phyloP scores from a whole-genome alignment of 2,888 invertebrate genomes.

The Scaptodrosophila latifasciaeformis region DNA sequence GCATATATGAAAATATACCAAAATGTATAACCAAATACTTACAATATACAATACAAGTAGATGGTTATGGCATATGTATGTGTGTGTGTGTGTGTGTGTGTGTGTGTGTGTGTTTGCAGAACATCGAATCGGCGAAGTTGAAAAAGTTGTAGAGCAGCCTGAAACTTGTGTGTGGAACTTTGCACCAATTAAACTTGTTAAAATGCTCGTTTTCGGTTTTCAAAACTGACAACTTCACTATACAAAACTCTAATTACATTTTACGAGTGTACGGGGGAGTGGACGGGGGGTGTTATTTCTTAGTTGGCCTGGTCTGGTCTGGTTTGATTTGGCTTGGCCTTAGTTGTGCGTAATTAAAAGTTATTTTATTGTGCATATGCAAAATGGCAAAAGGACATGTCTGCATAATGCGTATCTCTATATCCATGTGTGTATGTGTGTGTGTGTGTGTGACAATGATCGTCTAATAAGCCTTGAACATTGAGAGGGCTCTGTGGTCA shows the following conservation, averaged over 20 bases:
- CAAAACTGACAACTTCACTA: slow-evolving; percentile 65
- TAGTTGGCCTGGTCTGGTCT: no score
- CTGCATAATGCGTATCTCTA: no score
- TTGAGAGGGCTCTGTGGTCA: background rate
- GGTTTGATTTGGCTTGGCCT: no score
- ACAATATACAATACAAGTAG: slow-evolving; percentile 6
- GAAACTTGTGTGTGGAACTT: slow-evolving; percentile 63
- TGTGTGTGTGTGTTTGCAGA: no score
- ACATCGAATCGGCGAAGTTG: slow-evolving; percentile 17
- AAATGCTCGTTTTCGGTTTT: slow-evolving; percentile 69
- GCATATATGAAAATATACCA: slow-evolving; percentile 18
- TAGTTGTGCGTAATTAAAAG: slow-evolving; percentile 65
- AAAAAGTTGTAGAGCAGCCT: slow-evolving; percentile 46
- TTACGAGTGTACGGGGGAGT: slow-evolving; percentile 46
- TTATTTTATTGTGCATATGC: slow-evolving; percentile 59
- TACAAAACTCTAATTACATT: slow-evolving; percentile 68
- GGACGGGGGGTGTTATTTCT: no score
- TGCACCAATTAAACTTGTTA: slow-evolving; percentile 69
- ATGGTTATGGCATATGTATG: background rate
- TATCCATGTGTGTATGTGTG: background rate
- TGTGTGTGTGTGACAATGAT: slow-evolving; percentile 6
- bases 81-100: background rate
- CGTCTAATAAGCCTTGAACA: slow-evolving; percentile 29
- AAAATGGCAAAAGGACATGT: no score
- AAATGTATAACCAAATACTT: no score